These are phyloP conservation scores for Balaeniceps rex DNA, from an alignment of 2,113 vertebrate genomes.

Conservation along the genomic window DNA sequence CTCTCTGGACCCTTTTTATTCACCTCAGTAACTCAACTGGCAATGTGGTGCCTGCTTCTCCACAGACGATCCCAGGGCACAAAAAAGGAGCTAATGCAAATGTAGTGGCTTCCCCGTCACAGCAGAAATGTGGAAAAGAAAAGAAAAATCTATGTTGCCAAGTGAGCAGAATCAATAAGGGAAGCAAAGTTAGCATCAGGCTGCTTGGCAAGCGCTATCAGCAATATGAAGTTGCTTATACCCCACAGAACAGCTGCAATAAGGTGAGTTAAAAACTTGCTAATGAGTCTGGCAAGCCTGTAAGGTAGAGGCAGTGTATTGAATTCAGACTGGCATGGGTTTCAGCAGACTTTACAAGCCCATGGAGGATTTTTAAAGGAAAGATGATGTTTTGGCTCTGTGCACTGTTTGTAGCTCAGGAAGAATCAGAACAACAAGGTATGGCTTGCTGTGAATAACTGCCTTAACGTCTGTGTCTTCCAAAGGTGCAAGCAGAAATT, in stretches of 20 bases:
- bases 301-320: neutral
- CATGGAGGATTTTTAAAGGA: neutral
- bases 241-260: neutral
- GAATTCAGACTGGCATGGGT: neutral
- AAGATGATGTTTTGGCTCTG: neutral
- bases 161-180: neutral
- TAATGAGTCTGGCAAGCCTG: neutral
- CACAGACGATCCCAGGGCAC: neutral
- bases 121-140: neutral
- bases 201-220: neutral
- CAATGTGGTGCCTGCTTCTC: neutral
- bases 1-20: neutral
- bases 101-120: neutral
- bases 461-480: neutral
- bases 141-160: neutral
- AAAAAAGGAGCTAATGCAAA: neutral
- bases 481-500: neutral
- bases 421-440: neutral
- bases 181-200: neutral
- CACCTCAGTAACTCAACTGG: neutral
- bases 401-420: neutral
- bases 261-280: neutral
- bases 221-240: neutral
- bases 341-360: neutral
- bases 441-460: neutral